Evolutionary conservation across 2,113 vertebrate genomes (phyloP), one percentile per base, ranked within the genome.

Genomic region (Perccottus glenii): DNA sequence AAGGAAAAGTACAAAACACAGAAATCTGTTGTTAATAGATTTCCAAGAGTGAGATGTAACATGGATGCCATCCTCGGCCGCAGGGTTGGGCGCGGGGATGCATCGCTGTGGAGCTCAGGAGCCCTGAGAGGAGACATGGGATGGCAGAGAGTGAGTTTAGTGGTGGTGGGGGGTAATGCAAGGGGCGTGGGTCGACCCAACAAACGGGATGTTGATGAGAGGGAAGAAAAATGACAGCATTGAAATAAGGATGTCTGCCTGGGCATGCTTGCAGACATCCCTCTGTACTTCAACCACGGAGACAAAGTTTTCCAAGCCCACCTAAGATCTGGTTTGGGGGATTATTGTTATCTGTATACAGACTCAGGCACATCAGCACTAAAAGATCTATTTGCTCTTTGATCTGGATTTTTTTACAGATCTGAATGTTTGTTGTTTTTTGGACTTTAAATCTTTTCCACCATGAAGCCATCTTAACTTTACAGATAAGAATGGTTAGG

Each of bases 1-100:
- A 91, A 91, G 91, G 83, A 90, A 91, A 85, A 64, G 46, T 48
- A 76, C 62, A 67, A 56, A 65, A 87, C 92, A 94, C 91, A 95
- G 92, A 94, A 90, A 94, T 93, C 92, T 85, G 71, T 75, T 84
- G 94, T 98, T 96, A 97, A 91, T 90, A 90, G 93, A 90, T 94
- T 91, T 92, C 88, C 77, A 75, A 33, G 36, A 77, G 85, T 90
- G 87, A 86, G 74, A 92, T 90, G 90, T 42, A 65, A 67, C 67
- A 16, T 61, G 77, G 88, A 93, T 92, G 86, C 83, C 90, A 92
- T 92, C 90, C 87, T 86, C 57, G 80, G 78, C 85, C 83, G 35
- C 51, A 14, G 44, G 19, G 68, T 64, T 1, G 53, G 79, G 77
- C 77, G 4, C 66, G 64, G 80, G 86, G 90, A 93, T 91, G 90